Evolutionary conservation across 2,888 invertebrate genomes (phyloP), one percentile per base, ranked within the genome.

Genomic region (Sclerodermus sp.): DNA sequence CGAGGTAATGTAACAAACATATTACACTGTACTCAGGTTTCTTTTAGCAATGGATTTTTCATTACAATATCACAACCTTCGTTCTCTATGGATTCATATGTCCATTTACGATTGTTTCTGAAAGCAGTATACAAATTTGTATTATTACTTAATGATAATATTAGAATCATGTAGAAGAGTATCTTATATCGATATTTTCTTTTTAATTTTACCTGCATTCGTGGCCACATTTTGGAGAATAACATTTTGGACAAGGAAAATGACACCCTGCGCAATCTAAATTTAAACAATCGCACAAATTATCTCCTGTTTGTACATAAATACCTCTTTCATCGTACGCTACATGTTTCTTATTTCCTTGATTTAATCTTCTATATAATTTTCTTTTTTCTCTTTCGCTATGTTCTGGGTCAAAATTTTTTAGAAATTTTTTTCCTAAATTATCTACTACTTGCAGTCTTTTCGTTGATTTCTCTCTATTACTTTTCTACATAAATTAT

Each of bases 201-300:
- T n/a, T 12, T 34, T 12, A 34, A 12, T 3, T 49, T 56, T 77
- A 85, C 86, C 87, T 83, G 82, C 93, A 93, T 45, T 91, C 90
- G 59, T 86, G 84, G 1, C 90, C 92, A 77, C 93, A 93, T 74
- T 90, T 91, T 17, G 78, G 78, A 0, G 90, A 90, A 15, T 76
- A 79, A 68, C 93, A 93, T 71, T 85, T 87, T 3, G 82, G 73
- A 67, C 92, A 93, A 1, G 88, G 86, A 69, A 88, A 90, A 79
- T 93, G 93, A 73, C 96, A 96, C 0, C 96, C 96, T 0, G 84
- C 81, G 66, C 96, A 96, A 10, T 81, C 80, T 34, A 82, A 81
- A 62, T 87, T 85, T 57, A 94, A 80, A 70, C 95, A 96, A 74
- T 96, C 96, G 61, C 96, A 96, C 10, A 91, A 68, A 78, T 95